Percentiles rank a stretch among this genome's conserved stretches.
phyloP scores from a whole-genome alignment of 2,113 vertebrate genomes.

The Mystacornis crossleyi region DNA sequence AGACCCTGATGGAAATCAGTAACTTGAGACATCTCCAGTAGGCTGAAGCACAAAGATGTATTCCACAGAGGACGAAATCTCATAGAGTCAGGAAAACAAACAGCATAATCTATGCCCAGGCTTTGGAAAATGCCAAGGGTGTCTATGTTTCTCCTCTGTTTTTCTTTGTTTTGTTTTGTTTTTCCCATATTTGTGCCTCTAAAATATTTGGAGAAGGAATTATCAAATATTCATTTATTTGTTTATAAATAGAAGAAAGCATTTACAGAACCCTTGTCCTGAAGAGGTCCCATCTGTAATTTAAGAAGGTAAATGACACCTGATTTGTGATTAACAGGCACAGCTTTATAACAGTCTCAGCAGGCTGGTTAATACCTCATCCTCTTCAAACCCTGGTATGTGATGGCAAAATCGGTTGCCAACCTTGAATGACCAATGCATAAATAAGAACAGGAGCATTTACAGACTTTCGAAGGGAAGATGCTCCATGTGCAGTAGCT shows the following conservation, averaged over 20 bases:
- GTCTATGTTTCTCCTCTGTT: neutral
- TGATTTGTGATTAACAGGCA: neutral
- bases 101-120: neutral
- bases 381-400: neutral
- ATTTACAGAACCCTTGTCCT: neutral
- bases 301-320: neutral
- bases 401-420: neutral
- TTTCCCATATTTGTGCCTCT: neutral
- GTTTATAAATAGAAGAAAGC: neutral
- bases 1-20: neutral
- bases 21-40: neutral
- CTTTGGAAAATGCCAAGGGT: neutral
- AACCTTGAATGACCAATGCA: accelerated
- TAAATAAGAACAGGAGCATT: neutral
- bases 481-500: neutral
- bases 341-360: neutral
- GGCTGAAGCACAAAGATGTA: neutral
- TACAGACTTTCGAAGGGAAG: neutral
- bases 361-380: neutral
- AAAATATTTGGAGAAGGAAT: neutral
- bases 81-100: neutral
- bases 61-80: neutral
- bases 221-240: neutral
- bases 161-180: neutral
- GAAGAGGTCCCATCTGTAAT: neutral